A percentile compares a stretch with the other conserved stretches of the same genome.
Evolutionary conservation across 1,140 invertebrate genomes (phyloP).

Genomic region (Leptopilina boulardi): DNA sequence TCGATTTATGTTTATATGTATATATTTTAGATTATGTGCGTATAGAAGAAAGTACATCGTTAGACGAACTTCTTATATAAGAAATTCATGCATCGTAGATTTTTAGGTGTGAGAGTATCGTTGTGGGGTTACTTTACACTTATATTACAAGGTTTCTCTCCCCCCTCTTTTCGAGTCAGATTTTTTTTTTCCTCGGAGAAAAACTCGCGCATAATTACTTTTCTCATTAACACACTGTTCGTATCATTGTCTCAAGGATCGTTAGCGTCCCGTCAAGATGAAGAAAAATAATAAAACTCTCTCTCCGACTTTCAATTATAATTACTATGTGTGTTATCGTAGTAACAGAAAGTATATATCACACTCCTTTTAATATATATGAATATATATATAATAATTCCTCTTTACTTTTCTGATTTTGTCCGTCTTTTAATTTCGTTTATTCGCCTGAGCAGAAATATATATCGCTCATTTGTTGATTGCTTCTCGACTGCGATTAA

Average conservation of each 20-base stretch:
- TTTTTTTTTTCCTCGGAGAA: conserved; percentile 63
- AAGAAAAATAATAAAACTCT: conserved; percentile 57
- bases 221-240: conserved; percentile 69
- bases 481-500: conserved; percentile 15
- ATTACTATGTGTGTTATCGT: conserved; percentile 52
- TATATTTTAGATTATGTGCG: conserved; percentile 40
- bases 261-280: conserved; percentile 48
- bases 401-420: background rate
- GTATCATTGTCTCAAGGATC: conserved; percentile 62
- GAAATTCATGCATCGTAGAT: conserved; percentile 5
- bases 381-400: no score
- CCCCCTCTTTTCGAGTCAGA: conserved; percentile 45
- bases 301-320: conserved; percentile 50
- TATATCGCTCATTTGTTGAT: conserved; percentile 24
- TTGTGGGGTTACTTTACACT: background rate
- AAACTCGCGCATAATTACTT: conserved; percentile 68
- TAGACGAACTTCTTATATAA: conserved; percentile 43
- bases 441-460: background rate
- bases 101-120: background rate
- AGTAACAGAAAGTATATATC: background rate
- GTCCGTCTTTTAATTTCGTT: background rate
- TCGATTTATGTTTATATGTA: no score
- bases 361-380: no score
- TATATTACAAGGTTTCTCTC: background rate
- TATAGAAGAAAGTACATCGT: conserved; percentile 22